Base-by-base conservation (phyloP, 2,888 invertebrate species). In the Villa cingulata region DNA sequence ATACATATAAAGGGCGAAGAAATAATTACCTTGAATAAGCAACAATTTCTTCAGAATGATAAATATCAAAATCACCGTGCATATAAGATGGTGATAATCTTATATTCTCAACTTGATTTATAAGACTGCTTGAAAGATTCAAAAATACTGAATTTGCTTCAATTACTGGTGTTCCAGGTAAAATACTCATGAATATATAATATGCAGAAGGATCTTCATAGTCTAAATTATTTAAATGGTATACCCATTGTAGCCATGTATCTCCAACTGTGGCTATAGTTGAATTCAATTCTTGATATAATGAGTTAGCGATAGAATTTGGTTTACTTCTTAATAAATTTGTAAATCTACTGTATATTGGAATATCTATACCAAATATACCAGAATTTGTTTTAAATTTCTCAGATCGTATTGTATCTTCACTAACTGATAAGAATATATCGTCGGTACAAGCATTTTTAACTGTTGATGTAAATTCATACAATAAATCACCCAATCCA, bases 81-180 rank as follows among this genome's bases (percentile, higher is more conserved):
- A 79, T 76, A 49, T 83, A 73, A 23, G 81, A 78, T 12, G 75
- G 73, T 49, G 78, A 74, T 1, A 61, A 57, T 1, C 77, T 74
- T 50, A 75, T 57, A 6, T 59, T 41, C 23, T 68, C 58, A 49
- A 76, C 57, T 38, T 64, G 58, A 36, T 56, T 54, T 47, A 58
- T 60, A 2, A 56, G 58, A 3, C 52, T 56, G 12, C 63, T 53
- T 9, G 32, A 37, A 10, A 17, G n/a, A 0, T 50, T 47, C 39
- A 59, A 59, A 3, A 49, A 53, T 6, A 55, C 43, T 3, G 57
- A 56, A 20, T 56, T 53, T 0, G 73, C 60, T 48, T 76, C 72
- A 1, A 65, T 59, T 12, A 86, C 72, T 0, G 88, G 82, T 6
- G 84, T 78, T 40, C 91, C 92, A 0, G 87, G 87, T 53, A 95